These are phyloP conservation scores for Standfussiana lucernea DNA, from an alignment of 2,888 invertebrate genomes.

Conservation along the genomic window DNA sequence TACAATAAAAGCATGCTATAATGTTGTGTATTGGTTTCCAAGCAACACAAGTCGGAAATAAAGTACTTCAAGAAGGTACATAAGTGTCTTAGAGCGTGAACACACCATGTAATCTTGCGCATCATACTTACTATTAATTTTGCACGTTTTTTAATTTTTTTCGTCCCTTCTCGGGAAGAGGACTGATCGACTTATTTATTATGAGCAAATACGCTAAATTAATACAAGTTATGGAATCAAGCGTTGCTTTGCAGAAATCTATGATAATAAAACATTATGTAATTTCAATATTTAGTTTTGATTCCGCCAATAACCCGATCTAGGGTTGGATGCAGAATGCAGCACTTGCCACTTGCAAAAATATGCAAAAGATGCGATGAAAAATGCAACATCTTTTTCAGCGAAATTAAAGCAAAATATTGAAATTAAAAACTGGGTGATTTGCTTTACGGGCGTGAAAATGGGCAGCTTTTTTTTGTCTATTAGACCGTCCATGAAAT, in stretches of 20 bases:
- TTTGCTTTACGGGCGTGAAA: not conserved
- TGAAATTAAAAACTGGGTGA: not conserved
- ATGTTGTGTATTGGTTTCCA: constrained; percentile 75
- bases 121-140: constrained; percentile 28
- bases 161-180: not conserved
- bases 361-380: not conserved
- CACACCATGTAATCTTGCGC: constrained; percentile 35
- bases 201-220: not conserved
- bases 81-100: constrained; percentile 37
- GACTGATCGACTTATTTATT: not conserved
- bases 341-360: not conserved
- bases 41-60: constrained; percentile 87
- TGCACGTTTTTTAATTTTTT: constrained; percentile 10
- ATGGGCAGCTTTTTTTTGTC: not conserved
- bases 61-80: constrained; percentile 89
- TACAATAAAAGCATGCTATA: constrained; percentile 40
- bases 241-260: not conserved
- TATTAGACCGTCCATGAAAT: not conserved
- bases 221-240: not conserved
- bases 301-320: not conserved
- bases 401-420: not conserved
- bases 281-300: not conserved
- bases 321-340: not conserved
- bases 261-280: not conserved
- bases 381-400: not conserved